Evolutionary conservation across 2,888 invertebrate genomes (phyloP), one percentile per base, ranked within the genome.

Genomic region (Epinotia brunnichana): DNA sequence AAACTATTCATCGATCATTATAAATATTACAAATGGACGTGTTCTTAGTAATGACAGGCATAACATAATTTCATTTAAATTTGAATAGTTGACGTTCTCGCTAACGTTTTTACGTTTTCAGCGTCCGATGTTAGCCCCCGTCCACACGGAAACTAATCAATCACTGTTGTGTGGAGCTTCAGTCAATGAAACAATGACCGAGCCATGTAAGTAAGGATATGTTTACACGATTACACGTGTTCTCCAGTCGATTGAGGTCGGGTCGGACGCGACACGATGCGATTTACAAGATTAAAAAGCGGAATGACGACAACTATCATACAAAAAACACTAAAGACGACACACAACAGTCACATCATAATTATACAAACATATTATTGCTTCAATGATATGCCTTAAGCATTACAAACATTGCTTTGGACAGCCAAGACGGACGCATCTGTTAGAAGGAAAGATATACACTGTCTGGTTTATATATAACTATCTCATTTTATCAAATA

Each of bases 1-100:
- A 76, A 81, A 82, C 80, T 82, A 83, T 79, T 84, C 78, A 82
- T 82, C 84, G 85, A 85, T 83, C 81, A 85, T 59, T 68, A 67
- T 60, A 74, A 70, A 68, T 72, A 72, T 72, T 85, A 89, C 83
- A 88, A 89, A 87, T 90, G 90, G 90, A 90, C 90, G 90, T n/a
- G n/a, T 73, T 63, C 68, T 63, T 87, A 84, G 85, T 78, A 82
- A 82, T 86, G 86, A 84, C 81, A 85, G 82, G 80, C 77, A 78
- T 76, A 73, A 74, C 77, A 79, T 74, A 71, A 74, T 75, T n/a
- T 78, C 75, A 77, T 79, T 79, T 77, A 78, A 66, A 21, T 60
- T 61, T 48, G 44, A 56, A 72, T 61, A 56, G 48, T 41, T 54
- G 44, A 66, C 51, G 39, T 60, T 60, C 48, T 69, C 60, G 60